phyloP scores from a whole-genome alignment of 1,140 invertebrate genomes.

The Drosophila cardini region DNA sequence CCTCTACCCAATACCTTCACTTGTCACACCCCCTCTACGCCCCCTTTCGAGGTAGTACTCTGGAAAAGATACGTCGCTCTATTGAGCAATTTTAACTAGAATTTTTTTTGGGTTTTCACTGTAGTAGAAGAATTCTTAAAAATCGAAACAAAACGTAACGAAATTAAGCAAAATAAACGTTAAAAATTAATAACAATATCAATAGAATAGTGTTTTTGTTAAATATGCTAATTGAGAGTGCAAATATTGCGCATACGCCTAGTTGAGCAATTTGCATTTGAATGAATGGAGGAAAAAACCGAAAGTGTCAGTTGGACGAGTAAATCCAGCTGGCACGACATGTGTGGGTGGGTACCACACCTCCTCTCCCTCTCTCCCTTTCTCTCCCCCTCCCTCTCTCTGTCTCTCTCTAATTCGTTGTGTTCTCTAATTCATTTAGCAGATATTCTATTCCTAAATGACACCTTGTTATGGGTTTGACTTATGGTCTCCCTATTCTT shows the following conservation, averaged over 20 bases:
- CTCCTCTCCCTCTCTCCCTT: background rate
- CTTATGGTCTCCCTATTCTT: slow-evolving; percentile 39
- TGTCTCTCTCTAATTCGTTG: slow-evolving; percentile 21
- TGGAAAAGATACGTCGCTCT: slow-evolving; percentile 22
- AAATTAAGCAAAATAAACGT: slow-evolving; percentile 5
- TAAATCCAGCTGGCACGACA: slow-evolving; percentile 51
- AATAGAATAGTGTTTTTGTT: slow-evolving; percentile 20
- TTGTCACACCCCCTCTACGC: background rate
- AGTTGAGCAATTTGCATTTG: slow-evolving; percentile 71
- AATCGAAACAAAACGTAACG: slow-evolving; percentile 4
- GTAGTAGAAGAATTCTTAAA: slow-evolving; percentile 6
- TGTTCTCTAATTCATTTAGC: slow-evolving; percentile 72
- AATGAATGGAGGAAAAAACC: slow-evolving; percentile 58
- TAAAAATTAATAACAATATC: background rate
- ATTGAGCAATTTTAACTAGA: slow-evolving; percentile 69
- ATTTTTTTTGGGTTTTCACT: slow-evolving; percentile 47
- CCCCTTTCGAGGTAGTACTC: slow-evolving; percentile 11
- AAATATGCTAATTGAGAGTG: slow-evolving; percentile 66
- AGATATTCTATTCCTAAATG: slow-evolving; percentile 49
- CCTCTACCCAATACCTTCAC: background rate
- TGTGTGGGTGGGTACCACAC: slow-evolving; percentile 28
- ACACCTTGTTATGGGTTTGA: slow-evolving; percentile 72
- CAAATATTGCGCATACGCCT: slow-evolving; percentile 68
- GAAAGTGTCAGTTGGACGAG: slow-evolving; percentile 62
- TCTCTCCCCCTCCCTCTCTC: background rate